Evolutionary conservation across 2,113 vertebrate species (phyloP).

Genomic region (Agelaius tricolor): DNA sequence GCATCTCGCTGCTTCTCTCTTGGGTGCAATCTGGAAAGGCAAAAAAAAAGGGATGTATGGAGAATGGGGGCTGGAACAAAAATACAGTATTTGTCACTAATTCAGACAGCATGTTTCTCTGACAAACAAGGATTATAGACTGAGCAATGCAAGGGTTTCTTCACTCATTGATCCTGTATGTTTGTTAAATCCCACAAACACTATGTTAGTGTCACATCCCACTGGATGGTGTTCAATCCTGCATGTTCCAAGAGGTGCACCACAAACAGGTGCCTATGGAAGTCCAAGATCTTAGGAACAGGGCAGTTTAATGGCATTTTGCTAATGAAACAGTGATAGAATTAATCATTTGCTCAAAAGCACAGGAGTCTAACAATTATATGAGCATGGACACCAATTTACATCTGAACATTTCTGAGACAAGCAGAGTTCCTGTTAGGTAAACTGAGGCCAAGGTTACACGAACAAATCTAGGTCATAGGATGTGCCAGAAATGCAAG

Average conservation of each 20-base stretch:
- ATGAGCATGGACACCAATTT: neutral
- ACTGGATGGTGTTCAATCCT: neutral
- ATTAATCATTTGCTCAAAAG: neutral
- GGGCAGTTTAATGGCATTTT: neutral
- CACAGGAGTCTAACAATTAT: neutral
- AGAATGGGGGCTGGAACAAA: neutral
- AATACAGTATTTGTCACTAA: neutral
- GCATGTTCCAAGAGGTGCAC: accelerated
- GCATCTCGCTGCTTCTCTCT: neutral
- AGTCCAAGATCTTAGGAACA: neutral
- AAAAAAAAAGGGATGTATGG: accelerated
- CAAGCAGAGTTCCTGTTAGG: neutral
- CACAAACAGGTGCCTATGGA: neutral
- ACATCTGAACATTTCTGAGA: neutral
- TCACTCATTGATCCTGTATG: neutral
- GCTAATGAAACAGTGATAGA: neutral
- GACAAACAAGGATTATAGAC: neutral
- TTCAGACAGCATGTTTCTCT: neutral
- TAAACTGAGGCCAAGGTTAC: neutral
- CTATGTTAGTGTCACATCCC: neutral
- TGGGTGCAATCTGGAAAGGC: neutral
- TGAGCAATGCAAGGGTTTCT: neutral
- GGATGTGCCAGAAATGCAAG: neutral
- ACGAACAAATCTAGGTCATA: neutral
- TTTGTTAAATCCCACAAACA: neutral